Conservation (phyloP, 2,113 vertebrate species). For the Mesoclemmys tuberculata region DNA sequence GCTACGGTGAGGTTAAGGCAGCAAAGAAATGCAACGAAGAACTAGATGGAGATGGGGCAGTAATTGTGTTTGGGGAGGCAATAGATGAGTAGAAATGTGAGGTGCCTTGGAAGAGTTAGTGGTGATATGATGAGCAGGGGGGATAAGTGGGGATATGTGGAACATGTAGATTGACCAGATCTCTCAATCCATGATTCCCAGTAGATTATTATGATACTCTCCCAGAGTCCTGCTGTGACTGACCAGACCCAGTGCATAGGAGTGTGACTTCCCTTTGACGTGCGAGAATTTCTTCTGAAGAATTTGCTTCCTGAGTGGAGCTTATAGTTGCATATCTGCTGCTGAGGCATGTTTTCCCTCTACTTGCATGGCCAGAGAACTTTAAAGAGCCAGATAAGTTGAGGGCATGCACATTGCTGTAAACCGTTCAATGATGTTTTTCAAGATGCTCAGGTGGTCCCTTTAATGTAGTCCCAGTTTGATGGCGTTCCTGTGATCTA, state of each 20-base stretch:
- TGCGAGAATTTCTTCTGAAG: not conserved
- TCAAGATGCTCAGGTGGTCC: not conserved
- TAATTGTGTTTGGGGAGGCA: not conserved
- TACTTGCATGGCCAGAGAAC: not conserved
- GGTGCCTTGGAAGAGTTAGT: not conserved
- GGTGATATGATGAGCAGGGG: no score
- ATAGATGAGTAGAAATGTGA: not conserved
- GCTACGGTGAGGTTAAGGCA: not conserved
- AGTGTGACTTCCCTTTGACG: not conserved
- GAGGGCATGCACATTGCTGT: not conserved
- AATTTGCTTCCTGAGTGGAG: not conserved
- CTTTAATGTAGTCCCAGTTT: not conserved
- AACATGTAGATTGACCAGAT: not conserved
- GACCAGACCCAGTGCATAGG: not conserved
- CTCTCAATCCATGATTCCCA: not conserved
- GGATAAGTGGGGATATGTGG: not conserved
- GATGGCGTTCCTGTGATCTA: not conserved
- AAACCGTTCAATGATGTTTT: not conserved
- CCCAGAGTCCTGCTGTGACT: not conserved
- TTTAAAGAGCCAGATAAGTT: not conserved
- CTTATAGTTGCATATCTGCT: conserved; percentile 32
- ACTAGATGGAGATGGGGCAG: not conserved
- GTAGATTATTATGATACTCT: conserved; percentile 7
- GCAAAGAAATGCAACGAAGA: not conserved
- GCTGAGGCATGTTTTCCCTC: not conserved